phyloP scores from a whole-genome alignment of 2,888 invertebrate genomes.

The Orchesellides sinensis region DNA sequence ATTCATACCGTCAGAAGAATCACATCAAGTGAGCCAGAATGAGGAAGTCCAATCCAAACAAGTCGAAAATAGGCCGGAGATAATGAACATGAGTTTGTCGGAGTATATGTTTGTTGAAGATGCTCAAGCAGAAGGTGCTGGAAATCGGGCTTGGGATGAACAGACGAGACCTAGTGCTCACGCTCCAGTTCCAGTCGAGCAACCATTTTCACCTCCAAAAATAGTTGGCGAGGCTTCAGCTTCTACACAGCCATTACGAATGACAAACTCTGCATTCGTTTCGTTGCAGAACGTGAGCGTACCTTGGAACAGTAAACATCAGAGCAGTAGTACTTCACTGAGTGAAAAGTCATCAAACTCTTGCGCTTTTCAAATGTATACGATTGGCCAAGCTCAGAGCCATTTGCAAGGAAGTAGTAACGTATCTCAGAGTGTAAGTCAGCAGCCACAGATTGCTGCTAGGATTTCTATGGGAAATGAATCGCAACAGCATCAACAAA shows the following conservation, averaged over 20 bases:
- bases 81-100: conserved; percentile 45
- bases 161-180: neutral
- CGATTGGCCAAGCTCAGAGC: conserved; percentile 13
- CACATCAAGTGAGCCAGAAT: neutral
- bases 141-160: too few relatives aligned
- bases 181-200: neutral
- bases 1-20: neutral
- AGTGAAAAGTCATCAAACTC: neutral
- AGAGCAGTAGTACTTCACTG: neutral
- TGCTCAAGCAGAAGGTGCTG: neutral
- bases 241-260: neutral
- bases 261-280: neutral
- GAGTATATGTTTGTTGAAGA: conserved; percentile 52
- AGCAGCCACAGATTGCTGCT: conserved; percentile 16
- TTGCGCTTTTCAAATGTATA: conserved; percentile 50
- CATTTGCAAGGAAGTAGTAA: too few relatives aligned
- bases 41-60: conserved; percentile 10
- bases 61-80: neutral
- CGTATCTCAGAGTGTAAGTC: too few relatives aligned
- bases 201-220: conserved; percentile 39
- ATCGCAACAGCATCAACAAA: neutral
- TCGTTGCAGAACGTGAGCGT: neutral
- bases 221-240: neutral
- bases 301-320: neutral
- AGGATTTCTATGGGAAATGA: conserved; percentile 27